Conservation (phyloP, 2,113 vertebrate species). For the Rhea americana region DNA sequence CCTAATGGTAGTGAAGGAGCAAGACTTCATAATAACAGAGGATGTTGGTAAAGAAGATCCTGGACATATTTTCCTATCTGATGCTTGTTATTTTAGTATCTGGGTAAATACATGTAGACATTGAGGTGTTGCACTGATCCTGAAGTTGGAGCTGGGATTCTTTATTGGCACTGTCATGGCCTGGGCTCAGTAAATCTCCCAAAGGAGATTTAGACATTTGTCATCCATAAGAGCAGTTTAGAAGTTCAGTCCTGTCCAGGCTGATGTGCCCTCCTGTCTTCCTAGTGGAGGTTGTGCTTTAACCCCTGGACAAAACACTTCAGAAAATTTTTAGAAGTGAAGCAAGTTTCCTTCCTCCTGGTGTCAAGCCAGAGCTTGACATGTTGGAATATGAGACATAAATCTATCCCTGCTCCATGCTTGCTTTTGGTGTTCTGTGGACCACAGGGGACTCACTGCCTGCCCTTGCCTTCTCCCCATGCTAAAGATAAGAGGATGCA, state of each 20-base stretch:
- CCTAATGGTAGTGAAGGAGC: neutral
- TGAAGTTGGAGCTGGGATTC: neutral
- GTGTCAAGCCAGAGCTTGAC: neutral
- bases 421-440: neutral
- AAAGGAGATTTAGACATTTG: fast-evolving
- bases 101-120: neutral
- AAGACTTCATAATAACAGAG: neutral
- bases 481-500: neutral
- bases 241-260: neutral
- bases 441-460: neutral
- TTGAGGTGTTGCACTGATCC: neutral
- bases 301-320: neutral
- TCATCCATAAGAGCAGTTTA: neutral
- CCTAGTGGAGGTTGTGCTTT: neutral
- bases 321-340: neutral
- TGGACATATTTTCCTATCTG: neutral
- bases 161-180: too few species aligned
- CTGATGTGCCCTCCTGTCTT: neutral
- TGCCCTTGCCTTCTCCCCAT: neutral
- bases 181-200: neutral
- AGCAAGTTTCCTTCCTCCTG: neutral
- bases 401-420: neutral
- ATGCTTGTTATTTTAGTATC: neutral
- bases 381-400: neutral
- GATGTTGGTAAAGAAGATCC: neutral